A percentile compares a stretch with the other conserved stretches of the same genome.
These are phyloP conservation scores for Ruditapes philippinarum DNA, from an alignment of 1,140 invertebrate species.

Conservation along the genomic window DNA sequence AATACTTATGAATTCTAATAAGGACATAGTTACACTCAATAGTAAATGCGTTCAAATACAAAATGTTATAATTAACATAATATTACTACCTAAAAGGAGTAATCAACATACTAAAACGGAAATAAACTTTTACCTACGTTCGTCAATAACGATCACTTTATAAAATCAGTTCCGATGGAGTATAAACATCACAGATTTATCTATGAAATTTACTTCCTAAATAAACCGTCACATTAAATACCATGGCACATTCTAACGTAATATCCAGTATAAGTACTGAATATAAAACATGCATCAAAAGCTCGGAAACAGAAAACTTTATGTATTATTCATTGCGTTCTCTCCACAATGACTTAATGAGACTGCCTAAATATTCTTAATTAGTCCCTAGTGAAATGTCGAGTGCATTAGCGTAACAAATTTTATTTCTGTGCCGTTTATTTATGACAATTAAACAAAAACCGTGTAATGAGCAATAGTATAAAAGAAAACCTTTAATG, in stretches of 20 bases:
- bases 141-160: too few relatives aligned
- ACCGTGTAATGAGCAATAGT: not conserved
- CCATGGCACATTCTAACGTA: not conserved
- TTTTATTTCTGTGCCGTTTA: conserved; percentile 8
- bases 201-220: not conserved
- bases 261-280: not conserved
- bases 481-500: too few relatives aligned
- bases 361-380: not conserved
- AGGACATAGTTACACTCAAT: too few relatives aligned
- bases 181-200: not conserved
- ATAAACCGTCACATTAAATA: not conserved
- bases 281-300: not conserved
- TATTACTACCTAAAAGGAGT: too few relatives aligned
- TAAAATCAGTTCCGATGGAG: too few relatives aligned
- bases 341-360: not conserved
- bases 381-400: not conserved
- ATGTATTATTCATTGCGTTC: conserved; percentile 3
- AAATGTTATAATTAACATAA: too few relatives aligned
- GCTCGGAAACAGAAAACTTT: not conserved
- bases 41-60: too few relatives aligned
- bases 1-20: too few relatives aligned
- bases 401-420: not conserved
- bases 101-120: too few relatives aligned
- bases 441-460: conserved; percentile 4
- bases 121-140: too few relatives aligned